Evolutionary conservation across 2,113 vertebrate genomes (phyloP), one percentile per base, ranked within the genome.

Genomic region (Anguilla rostrata): DNA sequence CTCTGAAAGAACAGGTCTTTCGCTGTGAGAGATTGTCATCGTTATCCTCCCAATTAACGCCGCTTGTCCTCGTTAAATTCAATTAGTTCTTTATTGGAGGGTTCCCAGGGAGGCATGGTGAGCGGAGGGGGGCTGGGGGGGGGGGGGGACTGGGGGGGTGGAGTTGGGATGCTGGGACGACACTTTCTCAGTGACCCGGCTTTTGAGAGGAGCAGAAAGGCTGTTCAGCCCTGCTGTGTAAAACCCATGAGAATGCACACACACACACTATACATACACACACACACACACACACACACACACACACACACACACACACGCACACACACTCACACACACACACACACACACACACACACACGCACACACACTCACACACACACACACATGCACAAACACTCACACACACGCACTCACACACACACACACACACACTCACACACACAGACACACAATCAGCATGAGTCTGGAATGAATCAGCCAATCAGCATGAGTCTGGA

Each of bases 31-130:
- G 80, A 71, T 66, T 41, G 88, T 92, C 90, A 88, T 94, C 92
- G 90, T 93, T 94, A 93, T 92, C 91, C 91, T 93, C 91, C 93
- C 94, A 94, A 95, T 95, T 95, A 94, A 94, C 93, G 93, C 92
- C 79, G 87, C 93, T 94, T 94, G 94, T 95, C 92, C 92, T 89
- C 90, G 26, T 85, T 91, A 91, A 94, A 94, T 95, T 94, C 91
- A 94, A 95, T 95, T 95, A 95, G 92, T 87, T 91, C 60, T 89
- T 90, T 91, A 94, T 93, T 93, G 89, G 92, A 90, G 91, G 91
- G 90, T 83, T 89, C 91, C 86, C 89, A 87, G 92, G 88, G 85
- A 91, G 91, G 91, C 90, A 85, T 18, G 87, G 39, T 49, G 83
- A 8, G 41, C 78, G 81, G 85, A 71, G 83, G 26, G 39, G 78